phyloP scores from a whole-genome alignment of 2,113 vertebrate genomes.

The Anarhynchus alexandrinus region DNA sequence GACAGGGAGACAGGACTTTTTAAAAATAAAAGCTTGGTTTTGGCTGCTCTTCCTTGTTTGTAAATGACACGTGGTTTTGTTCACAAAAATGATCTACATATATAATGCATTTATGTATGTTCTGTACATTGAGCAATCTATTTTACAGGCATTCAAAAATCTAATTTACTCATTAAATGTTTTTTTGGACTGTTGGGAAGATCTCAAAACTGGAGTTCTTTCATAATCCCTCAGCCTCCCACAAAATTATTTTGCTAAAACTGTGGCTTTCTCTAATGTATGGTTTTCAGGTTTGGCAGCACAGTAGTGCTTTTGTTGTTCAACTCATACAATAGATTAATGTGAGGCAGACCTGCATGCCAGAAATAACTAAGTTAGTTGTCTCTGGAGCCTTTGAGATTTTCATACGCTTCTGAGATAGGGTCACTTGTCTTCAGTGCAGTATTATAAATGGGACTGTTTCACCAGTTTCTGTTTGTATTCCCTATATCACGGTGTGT shows the following conservation, averaged over 20 bases:
- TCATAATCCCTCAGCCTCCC: constrained; percentile 20
- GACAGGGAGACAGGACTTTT: constrained; percentile 63
- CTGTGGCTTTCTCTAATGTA: neutral
- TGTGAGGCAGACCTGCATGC: neutral
- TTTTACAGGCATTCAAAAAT: constrained; percentile 14
- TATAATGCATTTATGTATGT: neutral
- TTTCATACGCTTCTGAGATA: neutral
- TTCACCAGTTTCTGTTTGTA: neutral
- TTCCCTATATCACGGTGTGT: neutral
- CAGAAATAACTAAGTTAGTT: neutral
- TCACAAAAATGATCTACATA: neutral
- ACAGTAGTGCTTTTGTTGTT: neutral
- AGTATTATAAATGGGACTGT: neutral
- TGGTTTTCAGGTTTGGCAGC: constrained; percentile 22
- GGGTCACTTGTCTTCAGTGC: neutral
- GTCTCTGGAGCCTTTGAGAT: neutral
- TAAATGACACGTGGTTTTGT: neutral
- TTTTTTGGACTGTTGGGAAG: neutral
- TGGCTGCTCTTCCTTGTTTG: neutral
- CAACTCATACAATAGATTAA: neutral
- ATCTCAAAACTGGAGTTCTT: constrained; percentile 8
- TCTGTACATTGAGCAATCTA: neutral
- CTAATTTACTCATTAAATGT: neutral
- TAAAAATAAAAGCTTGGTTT: neutral
- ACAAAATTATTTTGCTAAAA: neutral